Evolutionary conservation across 2,113 vertebrate species (phyloP).

Genomic region (Melanocharis versteri): DNA sequence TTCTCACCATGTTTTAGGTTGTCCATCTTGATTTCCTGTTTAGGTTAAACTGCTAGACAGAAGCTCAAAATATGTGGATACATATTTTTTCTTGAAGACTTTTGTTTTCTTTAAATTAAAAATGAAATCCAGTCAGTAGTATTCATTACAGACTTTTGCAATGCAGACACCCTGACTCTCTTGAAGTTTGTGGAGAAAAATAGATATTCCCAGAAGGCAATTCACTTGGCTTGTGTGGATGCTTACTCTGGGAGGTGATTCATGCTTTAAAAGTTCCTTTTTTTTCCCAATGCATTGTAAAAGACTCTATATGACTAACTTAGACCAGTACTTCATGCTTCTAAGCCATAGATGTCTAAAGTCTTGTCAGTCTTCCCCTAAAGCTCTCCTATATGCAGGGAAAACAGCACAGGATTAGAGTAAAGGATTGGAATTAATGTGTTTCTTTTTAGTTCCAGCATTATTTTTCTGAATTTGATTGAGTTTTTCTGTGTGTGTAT

Average conservation of each 20-base stretch:
- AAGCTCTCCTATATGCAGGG: background rate
- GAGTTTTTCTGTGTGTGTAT: background rate
- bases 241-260: background rate
- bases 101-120: background rate
- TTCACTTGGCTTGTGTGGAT: background rate
- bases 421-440: background rate
- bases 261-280: background rate
- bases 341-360: background rate
- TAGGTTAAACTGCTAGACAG: background rate
- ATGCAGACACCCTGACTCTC: background rate
- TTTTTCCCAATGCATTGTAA: background rate
- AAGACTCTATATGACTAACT: background rate
- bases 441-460: background rate
- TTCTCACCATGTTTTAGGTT: background rate
- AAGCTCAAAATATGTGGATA: background rate
- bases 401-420: background rate
- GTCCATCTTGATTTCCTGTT: background rate
- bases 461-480: background rate
- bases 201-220: background rate
- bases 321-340: background rate
- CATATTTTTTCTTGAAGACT: background rate
- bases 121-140: background rate
- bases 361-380: background rate
- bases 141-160: background rate
- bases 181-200: background rate